phyloP scores from a whole-genome alignment of 2,888 invertebrate species.

The Apocheima hispidaria region DNA sequence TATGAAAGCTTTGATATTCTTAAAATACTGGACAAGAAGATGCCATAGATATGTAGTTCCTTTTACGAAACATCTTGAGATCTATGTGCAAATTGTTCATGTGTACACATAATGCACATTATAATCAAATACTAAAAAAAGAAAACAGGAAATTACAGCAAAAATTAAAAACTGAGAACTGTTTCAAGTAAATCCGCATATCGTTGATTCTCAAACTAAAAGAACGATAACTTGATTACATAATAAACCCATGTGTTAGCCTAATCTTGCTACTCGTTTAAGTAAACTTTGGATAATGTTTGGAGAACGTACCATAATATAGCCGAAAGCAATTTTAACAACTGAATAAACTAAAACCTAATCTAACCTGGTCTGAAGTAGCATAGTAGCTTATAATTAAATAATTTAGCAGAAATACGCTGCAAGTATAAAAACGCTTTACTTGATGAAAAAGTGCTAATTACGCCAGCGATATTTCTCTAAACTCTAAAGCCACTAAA shows the following conservation, averaged over 20 bases:
- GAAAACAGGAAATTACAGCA: neutral
- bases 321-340: neutral
- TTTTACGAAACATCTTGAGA: too few relatives aligned
- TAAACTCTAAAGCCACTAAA: too few relatives aligned
- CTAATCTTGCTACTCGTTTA: slow-evolving; percentile 13
- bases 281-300: slow-evolving; percentile 25
- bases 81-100: too few relatives aligned
- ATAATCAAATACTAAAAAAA: neutral
- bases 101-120: too few relatives aligned
- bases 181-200: neutral
- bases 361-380: neutral
- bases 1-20: too few relatives aligned
- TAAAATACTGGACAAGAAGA: too few relatives aligned
- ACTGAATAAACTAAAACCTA: slow-evolving; percentile 2
- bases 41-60: too few relatives aligned
- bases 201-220: neutral
- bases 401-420: neutral
- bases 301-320: neutral
- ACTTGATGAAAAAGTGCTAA: neutral
- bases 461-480: neutral
- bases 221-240: slow-evolving; percentile 11
- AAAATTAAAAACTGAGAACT: neutral
- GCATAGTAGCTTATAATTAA: neutral
- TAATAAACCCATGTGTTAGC: slow-evolving; percentile 13
- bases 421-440: neutral